A percentile compares a stretch with the other conserved stretches of the same genome.
phyloP scores from a whole-genome alignment of 1,140 invertebrate species.

The Temnothorax nylanderi region DNA sequence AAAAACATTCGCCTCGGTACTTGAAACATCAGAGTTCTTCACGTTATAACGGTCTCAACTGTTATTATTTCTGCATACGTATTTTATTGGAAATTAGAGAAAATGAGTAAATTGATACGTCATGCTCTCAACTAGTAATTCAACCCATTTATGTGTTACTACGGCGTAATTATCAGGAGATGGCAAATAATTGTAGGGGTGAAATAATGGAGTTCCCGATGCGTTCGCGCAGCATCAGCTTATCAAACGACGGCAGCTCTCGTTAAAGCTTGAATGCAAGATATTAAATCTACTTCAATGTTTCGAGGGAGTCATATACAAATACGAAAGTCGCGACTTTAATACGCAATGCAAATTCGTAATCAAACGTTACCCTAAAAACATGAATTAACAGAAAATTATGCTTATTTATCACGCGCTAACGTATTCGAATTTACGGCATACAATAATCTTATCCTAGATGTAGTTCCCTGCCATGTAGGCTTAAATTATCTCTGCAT shows the following conservation, averaged over 20 bases:
- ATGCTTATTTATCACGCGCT: slow-evolving; percentile 40
- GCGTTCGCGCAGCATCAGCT: slow-evolving; percentile 24
- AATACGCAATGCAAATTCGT: slow-evolving; percentile 12
- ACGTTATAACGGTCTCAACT: not conserved
- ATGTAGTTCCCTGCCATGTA: not conserved
- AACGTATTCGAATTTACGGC: slow-evolving; percentile 49
- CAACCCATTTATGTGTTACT: slow-evolving; percentile 8
- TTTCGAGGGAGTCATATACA: not conserved
- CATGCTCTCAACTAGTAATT: slow-evolving; percentile 6
- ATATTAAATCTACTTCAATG: slow-evolving; percentile 9
- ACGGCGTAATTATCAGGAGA: slow-evolving; percentile 27
- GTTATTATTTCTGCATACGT: not conserved
- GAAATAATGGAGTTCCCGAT: slow-evolving; percentile 38
- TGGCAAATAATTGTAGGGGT: slow-evolving; percentile 37
- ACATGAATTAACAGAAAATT: slow-evolving; percentile 53
- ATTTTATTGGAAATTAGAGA: slow-evolving; percentile 37
- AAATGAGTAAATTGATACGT: slow-evolving; percentile 44
- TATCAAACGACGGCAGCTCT: slow-evolving; percentile 35
- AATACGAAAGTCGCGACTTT: slow-evolving; percentile 33
- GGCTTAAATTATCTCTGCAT: slow-evolving; percentile 11
- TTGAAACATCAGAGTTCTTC: not conserved
- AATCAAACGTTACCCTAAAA: slow-evolving; percentile 37
- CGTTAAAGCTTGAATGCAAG: slow-evolving; percentile 37
- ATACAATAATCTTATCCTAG: slow-evolving; percentile 31
- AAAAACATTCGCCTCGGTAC: not conserved